Base-by-base conservation (phyloP, 1,140 invertebrate genomes). In the Lordiphosa mommai region DNA sequence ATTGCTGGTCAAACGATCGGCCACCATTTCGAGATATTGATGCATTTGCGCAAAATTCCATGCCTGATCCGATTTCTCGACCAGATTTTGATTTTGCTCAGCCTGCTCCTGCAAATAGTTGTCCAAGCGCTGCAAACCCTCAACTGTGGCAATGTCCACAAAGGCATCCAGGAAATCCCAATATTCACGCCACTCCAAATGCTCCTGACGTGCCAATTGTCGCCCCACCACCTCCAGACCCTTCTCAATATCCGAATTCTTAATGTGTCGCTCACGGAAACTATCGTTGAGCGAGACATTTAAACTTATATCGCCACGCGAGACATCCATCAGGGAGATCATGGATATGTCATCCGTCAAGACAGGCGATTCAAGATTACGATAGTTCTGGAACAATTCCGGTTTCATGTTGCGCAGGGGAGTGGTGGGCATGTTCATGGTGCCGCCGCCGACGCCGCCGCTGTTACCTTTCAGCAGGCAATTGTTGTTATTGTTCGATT, bases 131-230 rank as follows among this genome's bases (percentile, higher is more conserved):
- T 87, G 67, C 1, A 98, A 89, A 2, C 96, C 96, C 53, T 94
- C 93, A 0, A 89, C 72, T 0, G 92, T 92, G 0, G 92, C 87
- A 2, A 98, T 90, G 89, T 98, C 93, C 4, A 93, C 91, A 86
- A 95, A 97, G 3, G 91, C 91, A 68, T 95, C 92, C 4, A 98
- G 89, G 86, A 98, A 98, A 2, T 93, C 92, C 96, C 96, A 98
- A 88, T 96, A 96, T 86, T 98, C 97, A 61, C 93, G 94, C 96
- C 96, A 98, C n/a, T 91, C 90, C 0, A 97, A 90, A 23, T 94
- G 92, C 85, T 93, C 92, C 84, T 95, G 91, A 61, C 93, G 91
- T 2, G 96, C 96, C 60, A 97, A 79, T 53, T 93, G 91, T 61
- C 95, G 92, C 40, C 96, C 96, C 44, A 96, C 91, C 65, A 92